Percentiles rank a stretch among this genome's conserved stretches.
These are phyloP conservation scores for Brachypterus glaber DNA, from an alignment of 2,888 invertebrate species.

Conservation along the genomic window DNA sequence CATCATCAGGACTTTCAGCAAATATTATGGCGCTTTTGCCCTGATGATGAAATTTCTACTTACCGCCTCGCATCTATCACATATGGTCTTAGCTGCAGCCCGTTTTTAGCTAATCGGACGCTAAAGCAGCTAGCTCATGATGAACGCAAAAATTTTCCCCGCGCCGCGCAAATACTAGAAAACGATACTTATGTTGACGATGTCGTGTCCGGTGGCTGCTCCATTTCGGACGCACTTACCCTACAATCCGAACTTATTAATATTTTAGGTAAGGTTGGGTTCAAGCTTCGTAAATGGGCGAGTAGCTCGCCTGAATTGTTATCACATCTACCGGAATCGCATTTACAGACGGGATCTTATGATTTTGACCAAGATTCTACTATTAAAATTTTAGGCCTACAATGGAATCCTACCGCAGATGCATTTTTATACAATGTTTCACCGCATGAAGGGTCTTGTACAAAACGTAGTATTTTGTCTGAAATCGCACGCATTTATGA, in stretches of 20 bases:
- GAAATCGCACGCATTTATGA: slow-evolving; percentile 6
- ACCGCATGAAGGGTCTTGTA: background rate
- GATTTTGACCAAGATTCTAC: too few relatives aligned
- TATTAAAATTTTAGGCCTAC: slow-evolving; percentile 5
- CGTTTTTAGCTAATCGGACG: background rate
- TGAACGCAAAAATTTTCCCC: slow-evolving; percentile 1
- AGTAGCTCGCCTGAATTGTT: background rate
- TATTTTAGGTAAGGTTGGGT: background rate
- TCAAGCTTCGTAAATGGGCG: background rate
- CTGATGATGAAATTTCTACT: background rate
- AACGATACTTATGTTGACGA: background rate
- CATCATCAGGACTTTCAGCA: background rate
- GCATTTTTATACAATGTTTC: background rate
- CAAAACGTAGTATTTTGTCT: slow-evolving; percentile 6
- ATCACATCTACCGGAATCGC: too few relatives aligned
- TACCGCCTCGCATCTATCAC: background rate
- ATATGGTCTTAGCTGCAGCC: background rate
- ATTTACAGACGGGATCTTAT: too few relatives aligned
- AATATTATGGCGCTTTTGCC: background rate
- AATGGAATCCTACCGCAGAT: slow-evolving; percentile 5
- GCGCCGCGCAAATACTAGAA: background rate
- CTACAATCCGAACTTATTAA: background rate
- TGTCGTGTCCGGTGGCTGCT: background rate
- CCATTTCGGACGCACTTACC: background rate
- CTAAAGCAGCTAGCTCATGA: background rate